Base-by-base conservation (phyloP, 2,888 invertebrate species). In the Hoplodrina ambigua region DNA sequence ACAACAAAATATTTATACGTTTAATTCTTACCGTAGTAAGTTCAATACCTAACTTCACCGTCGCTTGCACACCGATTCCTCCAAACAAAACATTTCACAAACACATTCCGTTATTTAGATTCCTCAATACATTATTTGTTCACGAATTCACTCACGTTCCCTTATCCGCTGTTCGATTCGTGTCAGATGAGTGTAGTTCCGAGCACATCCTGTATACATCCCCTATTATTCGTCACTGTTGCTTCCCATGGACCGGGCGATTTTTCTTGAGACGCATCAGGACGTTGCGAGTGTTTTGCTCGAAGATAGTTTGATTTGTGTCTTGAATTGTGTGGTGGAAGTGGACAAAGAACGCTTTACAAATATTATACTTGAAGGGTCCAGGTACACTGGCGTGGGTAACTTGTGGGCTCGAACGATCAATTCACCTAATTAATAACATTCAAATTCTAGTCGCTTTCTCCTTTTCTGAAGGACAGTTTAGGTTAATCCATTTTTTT, bases 171-270 rank as follows among this genome's bases (percentile, higher is more conserved):
- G 65, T 70, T 75, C 80, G 80, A 73, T 77, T 60, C 57, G 52
- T 75, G 77, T 79, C 55, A 74, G 65, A 75, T 75, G 75, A 81
- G 68, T 64, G 72, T 82, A 73, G 79, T 81, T 74, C 54, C 57
- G 41, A 53, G 50, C 44, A 77, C 68, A 64, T 54, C 56, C 70
- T 66, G 58, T 60, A 60, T 15, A 60, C 73, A 71, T 61, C 82
- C 78, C 65, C 65, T 63, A 20, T 68, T 80, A 87, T 86, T 87
- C 86, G 78, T 86, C 86, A 84, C 76, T 77, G 83, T 81, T 73
- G 67, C 60, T 66, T 65, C 57, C 65, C 54, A 53, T 50, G 67
- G 76, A 57, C 80, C 77, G 61, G 53, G 61, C 73, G 59, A 86
- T 86, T 78, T 83, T 82, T 86, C 87, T 85, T 75, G n/a, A 61